Evolutionary conservation across 2,113 vertebrate genomes (phyloP), one percentile per base, ranked within the genome.

Genomic region (Alligator mississippiensis): DNA sequence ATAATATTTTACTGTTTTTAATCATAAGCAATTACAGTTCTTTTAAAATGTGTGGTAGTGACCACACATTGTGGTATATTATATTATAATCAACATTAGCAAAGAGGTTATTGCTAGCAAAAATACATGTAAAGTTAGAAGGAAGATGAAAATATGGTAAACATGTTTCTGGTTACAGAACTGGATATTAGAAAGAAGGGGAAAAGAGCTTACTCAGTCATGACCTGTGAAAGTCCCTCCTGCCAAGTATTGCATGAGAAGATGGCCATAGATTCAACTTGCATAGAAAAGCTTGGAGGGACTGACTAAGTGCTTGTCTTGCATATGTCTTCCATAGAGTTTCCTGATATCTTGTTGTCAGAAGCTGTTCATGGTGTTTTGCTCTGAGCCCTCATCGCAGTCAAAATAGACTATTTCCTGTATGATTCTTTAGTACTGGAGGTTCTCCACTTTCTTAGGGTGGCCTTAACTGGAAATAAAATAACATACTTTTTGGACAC

Each of bases 1-100:
- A 85, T 81, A 82, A 70, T 18, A 90, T 95, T 91, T 68, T 2
- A 15, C 87, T 90, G 92, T 3, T 82, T 96, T 93, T 80, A 80
- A 16, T 21, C 9, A 9, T 63, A 81, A 87, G 85, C 83, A 84
- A 22, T 66, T 68, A 62, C 17, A 85, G 28, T 91, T 81, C 24
- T 19, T 88, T 80, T 77, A 47, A 96, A 91, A 15, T 64, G 10
- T 61, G 8, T 38, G 28, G 54, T 27, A 75, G n/a, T 16, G 77
- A 88, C 84, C 1, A 13, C 38, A 78, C 90, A 58, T 84, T 83
- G 6, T 9, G n/a, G 13, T 61, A 63, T 15, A n/a, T 70, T 38
- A 24, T 72, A 25, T 27, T 62, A 27, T 55, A 77, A 54, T 27
- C 28, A 63, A 6, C 66, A 30, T 25, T 60, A 85, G 79, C 3